Percentiles rank a stretch among this genome's conserved stretches.
These are phyloP conservation scores for Limosa lapponica DNA, from an alignment of 2,797 vertebrate species.

Conservation along the genomic window DNA sequence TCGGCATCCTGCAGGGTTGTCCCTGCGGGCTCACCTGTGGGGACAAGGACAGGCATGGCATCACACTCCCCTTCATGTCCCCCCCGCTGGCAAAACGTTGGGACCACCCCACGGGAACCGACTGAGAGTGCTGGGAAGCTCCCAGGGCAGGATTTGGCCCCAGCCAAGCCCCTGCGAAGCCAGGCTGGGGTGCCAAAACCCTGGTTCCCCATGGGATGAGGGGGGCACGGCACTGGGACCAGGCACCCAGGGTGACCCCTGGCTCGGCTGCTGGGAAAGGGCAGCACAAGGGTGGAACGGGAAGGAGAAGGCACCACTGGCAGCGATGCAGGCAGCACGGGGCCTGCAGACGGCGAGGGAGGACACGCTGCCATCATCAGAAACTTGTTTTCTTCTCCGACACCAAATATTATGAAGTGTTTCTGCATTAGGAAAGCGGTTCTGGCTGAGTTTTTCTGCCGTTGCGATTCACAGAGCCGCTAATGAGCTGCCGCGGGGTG, in stretches of 20 bases:
- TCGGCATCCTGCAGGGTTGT: constrained; percentile 63
- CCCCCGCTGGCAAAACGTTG: rapidly evolving
- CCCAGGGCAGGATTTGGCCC: background rate
- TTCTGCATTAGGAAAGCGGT: constrained; percentile 12
- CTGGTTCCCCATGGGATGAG: rapidly evolving
- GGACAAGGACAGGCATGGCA: background rate
- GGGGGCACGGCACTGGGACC: rapidly evolving
- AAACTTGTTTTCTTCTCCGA: constrained; percentile 39
- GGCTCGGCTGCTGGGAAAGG: background rate
- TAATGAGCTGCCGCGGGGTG: background rate
- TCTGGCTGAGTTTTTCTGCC: constrained; percentile 50
- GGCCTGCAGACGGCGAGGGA: background rate
- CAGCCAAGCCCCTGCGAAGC: background rate
- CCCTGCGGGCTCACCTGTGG: constrained; percentile 55
- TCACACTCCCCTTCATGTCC: background rate
- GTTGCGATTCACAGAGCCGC: background rate
- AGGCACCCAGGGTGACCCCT: rapidly evolving
- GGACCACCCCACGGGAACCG: rapidly evolving
- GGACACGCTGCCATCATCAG: background rate
- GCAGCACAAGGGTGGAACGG: too few relatives aligned
- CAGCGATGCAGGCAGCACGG: background rate
- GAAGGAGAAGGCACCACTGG: background rate
- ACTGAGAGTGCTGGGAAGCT: background rate
- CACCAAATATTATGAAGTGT: constrained; percentile 68
- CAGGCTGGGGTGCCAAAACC: background rate